phyloP scores from a whole-genome alignment of 2,888 invertebrate species.

The Neocrepidodera transversa region DNA sequence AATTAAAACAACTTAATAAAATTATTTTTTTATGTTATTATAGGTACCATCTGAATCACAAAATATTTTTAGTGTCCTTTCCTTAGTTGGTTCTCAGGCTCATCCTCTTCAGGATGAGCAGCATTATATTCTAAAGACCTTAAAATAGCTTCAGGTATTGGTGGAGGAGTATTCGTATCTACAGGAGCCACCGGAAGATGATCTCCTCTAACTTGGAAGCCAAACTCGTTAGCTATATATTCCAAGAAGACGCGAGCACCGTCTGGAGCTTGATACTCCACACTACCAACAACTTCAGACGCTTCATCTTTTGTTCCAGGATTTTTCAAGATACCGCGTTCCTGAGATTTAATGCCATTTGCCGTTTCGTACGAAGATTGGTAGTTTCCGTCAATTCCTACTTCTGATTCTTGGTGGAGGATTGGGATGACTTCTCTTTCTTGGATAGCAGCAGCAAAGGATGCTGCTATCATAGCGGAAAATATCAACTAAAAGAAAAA shows the following conservation, averaged over 20 bases:
- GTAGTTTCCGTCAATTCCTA: constrained; percentile 74
- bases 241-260: constrained; percentile 62
- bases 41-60: too few relatives aligned
- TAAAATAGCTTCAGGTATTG: constrained; percentile 73
- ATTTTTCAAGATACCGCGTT: constrained; percentile 66
- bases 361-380: constrained; percentile 69
- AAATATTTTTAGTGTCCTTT: too few relatives aligned
- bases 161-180: constrained; percentile 74
- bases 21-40: too few relatives aligned
- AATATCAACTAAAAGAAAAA: constrained; percentile 43
- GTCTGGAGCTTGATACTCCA: constrained; percentile 66
- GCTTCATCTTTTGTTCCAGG: constrained; percentile 62
- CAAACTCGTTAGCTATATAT: constrained; percentile 68
- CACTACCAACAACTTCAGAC: constrained; percentile 63
- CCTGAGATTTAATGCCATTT: constrained; percentile 67
- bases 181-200: constrained; percentile 65
- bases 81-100: constrained; percentile 46
- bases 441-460: constrained; percentile 50
- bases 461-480: constrained; percentile 45
- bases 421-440: constrained; percentile 64
- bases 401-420: constrained; percentile 70
- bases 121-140: constrained; percentile 66
- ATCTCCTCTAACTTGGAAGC: constrained; percentile 63
- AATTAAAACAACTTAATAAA: too few relatives aligned
- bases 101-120: constrained; percentile 36